Percentiles rank a stretch among this genome's conserved stretches.
Evolutionary conservation across 2,113 vertebrate genomes (phyloP).

Genomic region (Sprattus sprattus): DNA sequence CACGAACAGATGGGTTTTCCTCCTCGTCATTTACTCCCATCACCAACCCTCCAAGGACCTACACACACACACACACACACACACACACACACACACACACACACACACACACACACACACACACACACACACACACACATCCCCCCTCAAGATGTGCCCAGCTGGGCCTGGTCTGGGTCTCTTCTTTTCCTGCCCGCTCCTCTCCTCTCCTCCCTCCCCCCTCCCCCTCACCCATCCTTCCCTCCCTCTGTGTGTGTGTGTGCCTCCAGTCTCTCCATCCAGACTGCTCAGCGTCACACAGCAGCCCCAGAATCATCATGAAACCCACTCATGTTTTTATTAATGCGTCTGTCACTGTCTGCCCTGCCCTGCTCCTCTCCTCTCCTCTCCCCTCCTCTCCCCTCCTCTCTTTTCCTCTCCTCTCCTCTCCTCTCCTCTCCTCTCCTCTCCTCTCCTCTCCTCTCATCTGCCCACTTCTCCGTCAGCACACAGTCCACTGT

Average conservation of each 20-base stretch:
- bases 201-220: too few relatives aligned
- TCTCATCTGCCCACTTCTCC: not conserved
- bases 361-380: not conserved
- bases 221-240: not conserved
- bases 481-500: not conserved
- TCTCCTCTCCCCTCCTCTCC: not conserved
- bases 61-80: not conserved
- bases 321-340: constrained; percentile 12
- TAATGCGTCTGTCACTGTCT: not conserved
- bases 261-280: not conserved
- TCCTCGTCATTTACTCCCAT: constrained; percentile 15
- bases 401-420: not conserved
- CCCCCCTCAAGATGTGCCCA: not conserved
- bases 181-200: not conserved
- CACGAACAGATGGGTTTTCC: not conserved
- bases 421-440: not conserved
- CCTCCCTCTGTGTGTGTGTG: not conserved
- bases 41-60: constrained; percentile 25
- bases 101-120: not conserved
- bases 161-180: not conserved
- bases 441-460: not conserved
- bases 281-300: not conserved
- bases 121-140: constrained; percentile 15
- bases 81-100: constrained; percentile 21
- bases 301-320: not conserved